Evolutionary conservation across 1,140 invertebrate genomes (phyloP).

Genomic region (Pollicipes pollicipes): DNA sequence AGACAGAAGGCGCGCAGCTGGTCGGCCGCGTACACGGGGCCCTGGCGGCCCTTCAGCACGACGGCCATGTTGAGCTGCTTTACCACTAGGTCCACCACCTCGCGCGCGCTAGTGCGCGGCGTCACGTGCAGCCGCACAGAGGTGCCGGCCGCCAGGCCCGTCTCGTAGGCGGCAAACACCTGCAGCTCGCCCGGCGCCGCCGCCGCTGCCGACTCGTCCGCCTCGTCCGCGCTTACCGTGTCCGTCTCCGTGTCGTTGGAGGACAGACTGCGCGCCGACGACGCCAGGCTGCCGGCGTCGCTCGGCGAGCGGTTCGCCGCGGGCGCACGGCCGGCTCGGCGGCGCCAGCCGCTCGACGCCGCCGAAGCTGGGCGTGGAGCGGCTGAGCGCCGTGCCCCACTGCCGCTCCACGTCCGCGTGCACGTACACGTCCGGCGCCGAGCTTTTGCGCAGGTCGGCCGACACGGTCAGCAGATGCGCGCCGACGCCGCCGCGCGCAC

Average conservation of each 20-base stretch:
- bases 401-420: not conserved
- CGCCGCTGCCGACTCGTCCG: not conserved
- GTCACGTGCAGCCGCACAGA: slow-evolving; percentile 84
- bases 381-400: not conserved
- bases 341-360: too few relatives aligned
- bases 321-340: too few relatives aligned
- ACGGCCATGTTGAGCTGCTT: slow-evolving; percentile 87
- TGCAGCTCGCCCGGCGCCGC: slow-evolving; percentile 31
- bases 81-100: slow-evolving; percentile 84
- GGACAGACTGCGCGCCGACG: slow-evolving; percentile 9
- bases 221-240: slow-evolving; percentile 10
- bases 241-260: slow-evolving; percentile 19
- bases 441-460: not conserved
- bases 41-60: slow-evolving; percentile 60
- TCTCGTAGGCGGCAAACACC: slow-evolving; percentile 88
- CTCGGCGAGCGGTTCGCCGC: too few relatives aligned
- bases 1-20: slow-evolving; percentile 61
- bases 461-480: not conserved
- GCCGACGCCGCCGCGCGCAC: slow-evolving; percentile 5
- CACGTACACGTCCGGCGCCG: not conserved
- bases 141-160: slow-evolving; percentile 72
- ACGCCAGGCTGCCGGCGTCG: not conserved
- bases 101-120: slow-evolving; percentile 66
- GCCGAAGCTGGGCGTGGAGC: not conserved
- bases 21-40: slow-evolving; percentile 56